Percentiles rank a stretch among this genome's conserved stretches.
These are phyloP conservation scores for Hyposmocoma kahamanoa DNA, from an alignment of 1,140 invertebrate species.

Conservation along the genomic window DNA sequence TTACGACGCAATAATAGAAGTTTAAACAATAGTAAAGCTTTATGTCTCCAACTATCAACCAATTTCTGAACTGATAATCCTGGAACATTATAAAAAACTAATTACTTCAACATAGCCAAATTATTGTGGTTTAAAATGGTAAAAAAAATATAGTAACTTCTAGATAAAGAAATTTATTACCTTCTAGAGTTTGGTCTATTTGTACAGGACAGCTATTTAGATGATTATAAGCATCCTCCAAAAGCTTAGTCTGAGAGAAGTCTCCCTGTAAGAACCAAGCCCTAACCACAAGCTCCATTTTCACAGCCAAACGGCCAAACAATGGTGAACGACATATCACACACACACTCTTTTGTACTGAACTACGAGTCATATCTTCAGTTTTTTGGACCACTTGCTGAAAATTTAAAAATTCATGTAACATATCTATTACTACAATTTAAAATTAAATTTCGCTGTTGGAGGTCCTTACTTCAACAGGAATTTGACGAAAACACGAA, in stretches of 20 bases:
- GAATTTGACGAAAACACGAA: slow-evolving; percentile 98
- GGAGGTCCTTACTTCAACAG: slow-evolving; percentile 86
- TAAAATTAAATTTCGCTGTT: too few relatives aligned
- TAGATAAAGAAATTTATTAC: slow-evolving; percentile 67
- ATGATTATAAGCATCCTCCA: slow-evolving; percentile 95
- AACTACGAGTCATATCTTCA: slow-evolving; percentile 96
- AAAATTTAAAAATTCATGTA: slow-evolving; percentile 4
- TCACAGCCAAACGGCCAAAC: slow-evolving; percentile 95
- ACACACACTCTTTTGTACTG: slow-evolving; percentile 72
- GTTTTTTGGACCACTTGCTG: slow-evolving; percentile 94
- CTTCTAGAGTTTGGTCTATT: slow-evolving; percentile 85
- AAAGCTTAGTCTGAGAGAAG: slow-evolving; percentile 91
- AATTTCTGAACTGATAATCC: slow-evolving; percentile 71
- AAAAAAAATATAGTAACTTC: not conserved
- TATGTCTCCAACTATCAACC: slow-evolving; percentile 91
- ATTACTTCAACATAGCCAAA: slow-evolving; percentile 4
- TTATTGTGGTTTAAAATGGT: not conserved
- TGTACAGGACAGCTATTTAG: slow-evolving; percentile 90
- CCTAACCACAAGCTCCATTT: slow-evolving; percentile 96
- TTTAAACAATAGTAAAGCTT: slow-evolving; percentile 95
- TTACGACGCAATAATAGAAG: slow-evolving; percentile 89
- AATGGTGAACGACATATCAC: slow-evolving; percentile 88
- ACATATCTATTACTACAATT: not conserved
- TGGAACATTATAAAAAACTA: slow-evolving; percentile 15
- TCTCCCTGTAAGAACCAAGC: slow-evolving; percentile 97